Evolutionary conservation across 2,888 invertebrate species (phyloP), one percentile per base, ranked within the genome.

Genomic region (Eremobia ochroleuca): DNA sequence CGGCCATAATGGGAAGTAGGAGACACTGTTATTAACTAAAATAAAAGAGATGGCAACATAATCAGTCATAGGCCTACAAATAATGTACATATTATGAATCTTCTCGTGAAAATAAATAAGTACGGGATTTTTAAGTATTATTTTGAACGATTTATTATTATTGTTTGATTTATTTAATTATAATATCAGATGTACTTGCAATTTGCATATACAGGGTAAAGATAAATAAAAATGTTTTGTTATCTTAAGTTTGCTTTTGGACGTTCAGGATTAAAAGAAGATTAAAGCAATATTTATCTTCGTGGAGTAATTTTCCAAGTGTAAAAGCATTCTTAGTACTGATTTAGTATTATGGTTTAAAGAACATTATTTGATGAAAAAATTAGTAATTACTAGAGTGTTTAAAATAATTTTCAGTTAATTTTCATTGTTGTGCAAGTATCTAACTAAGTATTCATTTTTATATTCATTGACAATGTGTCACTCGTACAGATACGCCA

Each of bases 151-250:
- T 49, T 31, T 72, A 21, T 64, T 71, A 46, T 58, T 81, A 73
- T 73, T 73, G 31, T 58, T 28, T 74, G 49, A 43, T 49, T 78
- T 74, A 59, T 34, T 65, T 59, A 43, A 59, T 59, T 78, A 52
- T 43, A 74, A 59, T 81, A 58, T 52, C 74, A 52, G 74, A 34
- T 65, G 46, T 78, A 78, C 28, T 69, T 76, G 71, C 76, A 66
- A 75, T 81, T 74, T 74, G 40, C 64, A 43, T 43, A 59, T 40
- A 87, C 83, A 83, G 80, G 83, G 83, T 73, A 68, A 74, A 73
- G 52, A 59, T 31, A 61, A 46, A 64, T 18, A 37, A 31, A 55
- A 74, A 72, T 55, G 21, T 69, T 65, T 74, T 81, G 34, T 69
- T 70, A 62, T 37, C 21, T 66, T 59, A 43, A 46, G 49, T 59